A percentile compares a stretch with the other conserved stretches of the same genome.
These are phyloP conservation scores for Drosophila cognata DNA, from an alignment of 2,888 invertebrate species.

Conservation along the genomic window DNA sequence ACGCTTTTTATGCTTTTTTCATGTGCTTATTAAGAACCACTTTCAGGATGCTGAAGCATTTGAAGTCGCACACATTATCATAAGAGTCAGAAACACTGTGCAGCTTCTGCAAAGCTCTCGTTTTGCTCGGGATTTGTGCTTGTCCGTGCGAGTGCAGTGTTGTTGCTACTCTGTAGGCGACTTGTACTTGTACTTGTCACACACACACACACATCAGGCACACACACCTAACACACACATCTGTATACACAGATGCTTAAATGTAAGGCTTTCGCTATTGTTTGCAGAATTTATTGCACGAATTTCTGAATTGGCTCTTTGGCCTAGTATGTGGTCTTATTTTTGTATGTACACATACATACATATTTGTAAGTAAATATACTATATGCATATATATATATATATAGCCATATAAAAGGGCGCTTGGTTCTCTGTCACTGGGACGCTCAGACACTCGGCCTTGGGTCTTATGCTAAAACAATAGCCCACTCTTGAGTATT, in stretches of 20 bases:
- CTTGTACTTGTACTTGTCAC: slow-evolving; percentile 18
- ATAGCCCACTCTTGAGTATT: slow-evolving; percentile 52
- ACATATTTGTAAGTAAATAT: slow-evolving; percentile 10
- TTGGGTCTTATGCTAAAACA: slow-evolving; percentile 65
- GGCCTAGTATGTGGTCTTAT: slow-evolving; percentile 66
- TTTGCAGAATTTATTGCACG: slow-evolving; percentile 77
- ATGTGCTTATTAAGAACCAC: neutral
- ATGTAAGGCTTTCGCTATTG: slow-evolving; percentile 64
- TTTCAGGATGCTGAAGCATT: neutral
- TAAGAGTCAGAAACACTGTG: slow-evolving; percentile 36
- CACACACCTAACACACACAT: slow-evolving; percentile 9
- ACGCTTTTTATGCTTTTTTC: neutral
- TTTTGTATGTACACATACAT: slow-evolving; percentile 34
- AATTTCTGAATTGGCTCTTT: slow-evolving; percentile 78
- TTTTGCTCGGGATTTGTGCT: slow-evolving; percentile 41
- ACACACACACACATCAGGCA: slow-evolving; percentile 6
- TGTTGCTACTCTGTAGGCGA: slow-evolving; percentile 27
- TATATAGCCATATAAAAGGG: slow-evolving; percentile 28
- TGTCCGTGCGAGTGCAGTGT: slow-evolving; percentile 45
- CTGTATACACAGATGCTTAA: slow-evolving; percentile 28
- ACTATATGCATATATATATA: slow-evolving; percentile 7
- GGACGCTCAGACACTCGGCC: slow-evolving; percentile 45
- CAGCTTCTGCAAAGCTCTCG: slow-evolving; percentile 20
- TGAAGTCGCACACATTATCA: neutral
- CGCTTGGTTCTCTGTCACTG: slow-evolving; percentile 9